A percentile compares a stretch with the other conserved stretches of the same genome.
Conservation (phyloP, 2,797 vertebrate genomes). For the Taenioides sp. region DNA sequence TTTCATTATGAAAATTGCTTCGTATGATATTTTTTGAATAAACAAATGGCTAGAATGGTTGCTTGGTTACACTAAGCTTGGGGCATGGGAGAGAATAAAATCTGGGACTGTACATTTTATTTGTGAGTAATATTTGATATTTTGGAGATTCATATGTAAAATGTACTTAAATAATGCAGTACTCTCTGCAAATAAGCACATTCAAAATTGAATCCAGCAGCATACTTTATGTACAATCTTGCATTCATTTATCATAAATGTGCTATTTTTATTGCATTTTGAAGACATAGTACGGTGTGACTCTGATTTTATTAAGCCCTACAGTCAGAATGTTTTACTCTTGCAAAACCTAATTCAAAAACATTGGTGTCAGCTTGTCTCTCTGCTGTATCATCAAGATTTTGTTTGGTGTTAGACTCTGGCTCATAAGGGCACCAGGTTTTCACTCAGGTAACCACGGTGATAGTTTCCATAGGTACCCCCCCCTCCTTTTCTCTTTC, state of each 20-base stretch:
- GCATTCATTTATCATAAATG: background rate
- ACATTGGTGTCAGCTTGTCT: constrained; percentile 26
- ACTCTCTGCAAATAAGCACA: background rate
- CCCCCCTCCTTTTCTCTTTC: constrained; percentile 8
- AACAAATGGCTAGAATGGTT: background rate
- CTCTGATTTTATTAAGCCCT: background rate
- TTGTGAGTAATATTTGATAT: no score
- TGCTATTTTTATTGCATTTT: background rate
- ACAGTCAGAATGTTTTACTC: background rate
- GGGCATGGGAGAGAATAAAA: background rate
- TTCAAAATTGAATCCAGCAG: background rate
- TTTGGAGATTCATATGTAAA: no score
- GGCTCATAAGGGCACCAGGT: constrained; percentile 44
- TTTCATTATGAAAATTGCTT: background rate
- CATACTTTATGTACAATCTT: no score
- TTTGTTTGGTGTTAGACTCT: constrained; percentile 45
- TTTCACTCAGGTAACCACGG: constrained; percentile 62
- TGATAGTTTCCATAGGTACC: constrained; percentile 63
- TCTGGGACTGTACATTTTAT: background rate
- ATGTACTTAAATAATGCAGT: background rate
- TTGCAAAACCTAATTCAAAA: constrained; percentile 9
- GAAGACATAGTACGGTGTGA: background rate
- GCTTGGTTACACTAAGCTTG: background rate
- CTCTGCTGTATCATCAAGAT: constrained; percentile 49
- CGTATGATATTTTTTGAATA: background rate